These are phyloP conservation scores for Rutilus rutilus DNA, from an alignment of 2,113 vertebrate genomes.

Conservation along the genomic window DNA sequence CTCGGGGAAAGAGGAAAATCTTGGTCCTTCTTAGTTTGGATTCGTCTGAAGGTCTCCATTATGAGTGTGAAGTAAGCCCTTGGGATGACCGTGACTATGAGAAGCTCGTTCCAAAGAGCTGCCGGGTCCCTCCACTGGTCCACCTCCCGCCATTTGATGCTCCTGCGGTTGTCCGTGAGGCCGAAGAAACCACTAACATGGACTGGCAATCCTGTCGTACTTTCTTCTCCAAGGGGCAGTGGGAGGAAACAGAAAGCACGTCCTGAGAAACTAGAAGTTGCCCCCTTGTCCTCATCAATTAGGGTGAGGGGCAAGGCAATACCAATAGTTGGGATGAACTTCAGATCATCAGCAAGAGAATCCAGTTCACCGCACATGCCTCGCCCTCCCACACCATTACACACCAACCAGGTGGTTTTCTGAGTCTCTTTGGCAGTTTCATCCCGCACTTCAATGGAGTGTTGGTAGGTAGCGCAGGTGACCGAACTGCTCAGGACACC, in stretches of 20 bases:
- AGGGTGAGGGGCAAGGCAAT: slow-evolving; percentile 85
- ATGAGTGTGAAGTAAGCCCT: slow-evolving; percentile 90
- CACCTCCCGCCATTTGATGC: slow-evolving; percentile 96
- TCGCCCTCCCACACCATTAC: slow-evolving; percentile 91
- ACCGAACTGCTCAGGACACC: slow-evolving; percentile 81
- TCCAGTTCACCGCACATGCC: slow-evolving; percentile 90
- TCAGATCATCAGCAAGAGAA: slow-evolving; percentile 91
- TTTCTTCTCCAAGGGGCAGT: slow-evolving; percentile 93
- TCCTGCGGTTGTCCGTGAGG: slow-evolving; percentile 95
- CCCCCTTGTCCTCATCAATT: slow-evolving; percentile 78
- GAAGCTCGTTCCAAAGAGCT: slow-evolving; percentile 95
- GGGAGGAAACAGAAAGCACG: slow-evolving; percentile 97
- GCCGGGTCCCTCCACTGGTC: slow-evolving; percentile 98
- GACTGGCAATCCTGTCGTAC: slow-evolving; percentile 93
- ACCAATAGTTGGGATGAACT: slow-evolving; percentile 92
- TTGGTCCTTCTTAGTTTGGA: slow-evolving; percentile 82
- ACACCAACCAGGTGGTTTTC: slow-evolving; percentile 90
- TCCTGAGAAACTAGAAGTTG: slow-evolving; percentile 84
- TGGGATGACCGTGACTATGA: slow-evolving; percentile 87
- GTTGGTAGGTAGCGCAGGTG: slow-evolving; percentile 90
- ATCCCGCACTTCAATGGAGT: slow-evolving; percentile 87
- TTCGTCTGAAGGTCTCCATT: slow-evolving; percentile 84
- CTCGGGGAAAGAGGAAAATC: slow-evolving; percentile 82
- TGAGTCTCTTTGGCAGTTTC: slow-evolving; percentile 84
- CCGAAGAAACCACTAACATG: slow-evolving; percentile 99